Conservation (phyloP, 2,113 vertebrate species). For the Neopipo cinnamomea region DNA sequence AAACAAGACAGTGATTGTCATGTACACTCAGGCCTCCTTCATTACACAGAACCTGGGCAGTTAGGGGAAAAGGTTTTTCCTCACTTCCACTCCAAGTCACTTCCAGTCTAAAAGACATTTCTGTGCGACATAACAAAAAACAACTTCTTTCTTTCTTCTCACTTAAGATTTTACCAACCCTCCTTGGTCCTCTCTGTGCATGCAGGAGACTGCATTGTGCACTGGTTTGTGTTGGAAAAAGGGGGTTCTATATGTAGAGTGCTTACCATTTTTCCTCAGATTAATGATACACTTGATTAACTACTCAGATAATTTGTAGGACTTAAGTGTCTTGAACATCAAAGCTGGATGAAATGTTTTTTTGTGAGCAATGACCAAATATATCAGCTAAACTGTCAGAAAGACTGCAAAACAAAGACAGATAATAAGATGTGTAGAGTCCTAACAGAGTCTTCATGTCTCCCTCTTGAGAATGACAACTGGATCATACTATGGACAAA, state of each 20-base stretch:
- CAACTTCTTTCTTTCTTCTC: background rate
- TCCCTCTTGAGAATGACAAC: background rate
- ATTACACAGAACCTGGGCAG: background rate
- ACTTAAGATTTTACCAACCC: background rate
- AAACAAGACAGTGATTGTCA: background rate
- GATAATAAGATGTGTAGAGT: background rate
- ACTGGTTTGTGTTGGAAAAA: background rate
- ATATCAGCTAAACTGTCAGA: background rate
- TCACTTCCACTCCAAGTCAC: background rate
- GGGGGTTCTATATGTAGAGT: accelerated
- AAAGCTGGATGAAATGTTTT: background rate
- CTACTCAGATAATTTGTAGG: background rate
- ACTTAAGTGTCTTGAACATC: background rate
- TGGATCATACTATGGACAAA: background rate
- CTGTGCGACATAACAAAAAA: background rate
- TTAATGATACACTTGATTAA: background rate
- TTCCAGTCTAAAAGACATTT: background rate
- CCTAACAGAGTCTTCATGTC: background rate
- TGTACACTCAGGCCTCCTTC: background rate
- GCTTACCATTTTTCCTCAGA: background rate
- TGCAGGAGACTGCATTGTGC: accelerated
- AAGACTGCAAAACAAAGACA: background rate
- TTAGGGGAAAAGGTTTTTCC: background rate
- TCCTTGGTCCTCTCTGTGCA: background rate
- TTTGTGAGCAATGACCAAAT: background rate